These are phyloP conservation scores for Cerceris rybyensis DNA, from an alignment of 2,888 invertebrate genomes.

Conservation along the genomic window DNA sequence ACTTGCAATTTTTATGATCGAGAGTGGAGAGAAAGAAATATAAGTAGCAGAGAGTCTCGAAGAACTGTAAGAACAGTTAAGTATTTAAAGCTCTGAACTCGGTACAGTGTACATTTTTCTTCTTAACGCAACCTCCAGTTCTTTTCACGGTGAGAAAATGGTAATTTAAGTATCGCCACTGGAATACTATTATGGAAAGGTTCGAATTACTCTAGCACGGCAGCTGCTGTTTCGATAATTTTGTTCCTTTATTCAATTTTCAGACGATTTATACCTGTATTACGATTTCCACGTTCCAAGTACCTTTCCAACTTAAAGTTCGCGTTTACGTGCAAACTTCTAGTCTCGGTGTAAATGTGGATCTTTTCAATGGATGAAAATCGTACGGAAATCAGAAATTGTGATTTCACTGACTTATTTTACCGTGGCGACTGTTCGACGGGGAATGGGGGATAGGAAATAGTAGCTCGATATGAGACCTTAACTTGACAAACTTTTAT, in stretches of 20 bases:
- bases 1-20: slow-evolving; percentile 44
- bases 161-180: neutral
- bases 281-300: neutral
- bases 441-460: slow-evolving; percentile 32
- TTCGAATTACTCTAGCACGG: too few relatives aligned
- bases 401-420: slow-evolving; percentile 2
- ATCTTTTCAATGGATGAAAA: too few relatives aligned
- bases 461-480: slow-evolving; percentile 31
- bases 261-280: neutral
- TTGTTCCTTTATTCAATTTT: neutral
- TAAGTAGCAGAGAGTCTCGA: slow-evolving; percentile 11
- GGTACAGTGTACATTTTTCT: too few relatives aligned
- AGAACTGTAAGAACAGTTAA: neutral
- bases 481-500: slow-evolving; percentile 60
- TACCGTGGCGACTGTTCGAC: slow-evolving; percentile 16
- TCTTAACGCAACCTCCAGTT: too few relatives aligned
- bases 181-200: neutral
- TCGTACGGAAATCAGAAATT: too few relatives aligned
- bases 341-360: too few relatives aligned
- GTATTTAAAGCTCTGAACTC: too few relatives aligned
- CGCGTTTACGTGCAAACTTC: neutral
- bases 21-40: slow-evolving; percentile 14
- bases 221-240: neutral
- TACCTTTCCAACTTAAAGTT: neutral
- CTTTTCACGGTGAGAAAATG: neutral